phyloP scores from a whole-genome alignment of 2,797 vertebrate species.

The Catostomus latipinnis region DNA sequence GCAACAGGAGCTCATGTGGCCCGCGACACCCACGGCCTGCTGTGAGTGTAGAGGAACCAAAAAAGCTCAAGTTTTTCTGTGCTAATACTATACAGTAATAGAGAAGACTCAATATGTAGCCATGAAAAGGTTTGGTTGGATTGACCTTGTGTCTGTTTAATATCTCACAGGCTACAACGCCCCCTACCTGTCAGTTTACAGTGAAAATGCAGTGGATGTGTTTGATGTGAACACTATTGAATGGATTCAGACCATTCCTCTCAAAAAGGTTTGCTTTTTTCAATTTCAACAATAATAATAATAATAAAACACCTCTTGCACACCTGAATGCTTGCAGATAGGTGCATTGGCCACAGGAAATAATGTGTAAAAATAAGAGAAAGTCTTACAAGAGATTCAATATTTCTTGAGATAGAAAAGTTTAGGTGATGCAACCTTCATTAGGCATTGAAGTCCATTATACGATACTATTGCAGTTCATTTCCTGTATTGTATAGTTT shows the following conservation, averaged over 20 bases:
- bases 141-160: constrained; percentile 5
- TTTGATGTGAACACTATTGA: constrained; percentile 99
- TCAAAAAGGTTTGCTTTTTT: constrained; percentile 88
- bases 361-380: too few relatives aligned
- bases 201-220: constrained; percentile 95
- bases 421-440: too few relatives aligned
- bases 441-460: too few relatives aligned
- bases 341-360: too few relatives aligned
- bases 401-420: too few relatives aligned
- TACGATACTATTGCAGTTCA: too few relatives aligned
- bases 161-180: constrained; percentile 90
- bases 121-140: not conserved
- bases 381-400: too few relatives aligned
- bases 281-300: not conserved
- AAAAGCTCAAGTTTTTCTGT: too few relatives aligned
- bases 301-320: too few relatives aligned
- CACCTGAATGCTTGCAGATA: too few relatives aligned
- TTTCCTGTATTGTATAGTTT: too few relatives aligned
- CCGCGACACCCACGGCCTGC: constrained; percentile 87
- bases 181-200: constrained; percentile 97
- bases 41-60: constrained; percentile 81
- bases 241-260: constrained; percentile 97
- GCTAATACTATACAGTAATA: not conserved
- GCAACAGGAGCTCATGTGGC: constrained; percentile 99
- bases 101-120: not conserved